Base-by-base conservation (phyloP, 2,888 invertebrate species). In the Lepidochitona cinerea region DNA sequence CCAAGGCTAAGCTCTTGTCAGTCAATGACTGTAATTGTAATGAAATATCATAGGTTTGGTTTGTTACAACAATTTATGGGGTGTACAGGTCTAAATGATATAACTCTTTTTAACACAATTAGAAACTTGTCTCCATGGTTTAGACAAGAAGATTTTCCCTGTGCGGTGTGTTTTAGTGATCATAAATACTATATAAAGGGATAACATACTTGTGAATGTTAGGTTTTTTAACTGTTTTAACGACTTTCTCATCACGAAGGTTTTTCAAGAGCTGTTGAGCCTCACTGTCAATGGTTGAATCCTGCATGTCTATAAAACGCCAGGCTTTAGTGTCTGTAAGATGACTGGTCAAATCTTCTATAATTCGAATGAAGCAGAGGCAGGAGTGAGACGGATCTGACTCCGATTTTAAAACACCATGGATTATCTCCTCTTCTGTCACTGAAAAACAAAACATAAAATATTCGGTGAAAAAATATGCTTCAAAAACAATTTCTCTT, bases 351-450 rank as follows among this genome's bases (percentile, higher is more conserved):
- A 79, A 9, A 64, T 79, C 79, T 12, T 71, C 73, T 9, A 79
- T 76, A 41, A 68, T 66, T 6, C 79, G 68, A 5, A 79, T 52
- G 59, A 74, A 80, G 70, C 84, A 85, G 33, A 85, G 32, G 49
- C 84, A 83, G 65, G 79, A 76, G 12, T 83, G 77, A 6, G 74
- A 73, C 0, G 81, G 79, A 65, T 81, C 79, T 7, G 75, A 79
- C 3, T 75, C 76, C 14, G 71, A 29, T n/a, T 78, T 75, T 1
- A 85, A 72, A 18, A 85, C 72, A 0, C 86, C 86, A 54, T 75
- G 72, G 14, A 33, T 29, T 14, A 59, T 35, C 26, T 70, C 70
- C 37, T 70, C 32, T n/a, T 70, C 70, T 6, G 37, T 59, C 14
- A 70, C 70, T 35, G 7, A 49, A 49, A 49, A 7, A n/a, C n/a